Conservation (phyloP, 2,888 invertebrate genomes). For the Brachynemurus nebulosus region DNA sequence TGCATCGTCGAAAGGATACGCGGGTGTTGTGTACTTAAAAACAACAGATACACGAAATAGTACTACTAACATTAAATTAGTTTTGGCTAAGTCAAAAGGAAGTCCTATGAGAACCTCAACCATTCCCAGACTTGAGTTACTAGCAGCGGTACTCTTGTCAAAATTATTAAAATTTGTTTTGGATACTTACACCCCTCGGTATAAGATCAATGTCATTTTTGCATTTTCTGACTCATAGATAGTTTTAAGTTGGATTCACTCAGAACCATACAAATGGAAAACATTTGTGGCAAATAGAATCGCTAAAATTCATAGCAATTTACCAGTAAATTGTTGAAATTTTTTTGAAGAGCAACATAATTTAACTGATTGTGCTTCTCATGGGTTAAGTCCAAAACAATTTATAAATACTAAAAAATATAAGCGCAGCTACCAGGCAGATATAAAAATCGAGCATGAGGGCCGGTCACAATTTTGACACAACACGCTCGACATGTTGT, state of each 20-base stretch:
- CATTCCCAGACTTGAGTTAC: too few relatives aligned
- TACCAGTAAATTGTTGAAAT: background rate
- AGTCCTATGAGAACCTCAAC: background rate
- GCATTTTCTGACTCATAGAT: background rate
- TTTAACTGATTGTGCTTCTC: background rate
- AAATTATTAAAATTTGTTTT: too few relatives aligned
- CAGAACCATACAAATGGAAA: background rate
- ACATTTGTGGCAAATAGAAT: background rate
- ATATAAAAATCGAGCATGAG: too few relatives aligned
- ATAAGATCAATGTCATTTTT: background rate
- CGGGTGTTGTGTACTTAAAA: background rate
- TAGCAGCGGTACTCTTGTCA: too few relatives aligned
- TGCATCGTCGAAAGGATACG: conserved; percentile 3
- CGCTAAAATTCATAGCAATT: background rate
- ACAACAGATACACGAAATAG: background rate
- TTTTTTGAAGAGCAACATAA: background rate
- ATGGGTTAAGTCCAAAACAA: background rate
- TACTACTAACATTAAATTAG: background rate
- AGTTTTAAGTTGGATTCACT: background rate
- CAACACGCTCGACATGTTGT: too few relatives aligned
- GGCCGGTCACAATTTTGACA: too few relatives aligned
- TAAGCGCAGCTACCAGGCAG: too few relatives aligned
- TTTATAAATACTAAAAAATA: too few relatives aligned
- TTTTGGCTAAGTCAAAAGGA: background rate
- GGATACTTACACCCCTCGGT: too few relatives aligned